Evolutionary conservation across 2,888 invertebrate genomes (phyloP).

Genomic region (Drosophila niveifrons): DNA sequence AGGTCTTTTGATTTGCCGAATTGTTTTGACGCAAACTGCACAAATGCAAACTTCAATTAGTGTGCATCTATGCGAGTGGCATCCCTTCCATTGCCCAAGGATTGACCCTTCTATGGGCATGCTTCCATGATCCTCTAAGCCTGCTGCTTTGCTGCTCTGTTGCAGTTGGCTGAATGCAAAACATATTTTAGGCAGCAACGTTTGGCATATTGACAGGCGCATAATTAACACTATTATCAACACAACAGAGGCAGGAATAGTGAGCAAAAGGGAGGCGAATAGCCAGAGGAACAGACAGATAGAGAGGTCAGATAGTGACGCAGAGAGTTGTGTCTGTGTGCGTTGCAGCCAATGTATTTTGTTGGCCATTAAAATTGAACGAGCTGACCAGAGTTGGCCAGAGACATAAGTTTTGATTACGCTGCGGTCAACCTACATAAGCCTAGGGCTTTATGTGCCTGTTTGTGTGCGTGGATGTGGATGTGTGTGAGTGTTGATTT

Average conservation of each 20-base stretch:
- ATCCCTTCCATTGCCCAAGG: not conserved
- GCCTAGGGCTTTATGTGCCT: slow-evolving; percentile 48
- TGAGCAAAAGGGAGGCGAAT: not conserved
- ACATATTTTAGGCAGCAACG: slow-evolving; percentile 71
- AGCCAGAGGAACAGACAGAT: not conserved
- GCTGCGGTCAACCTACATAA: slow-evolving; percentile 50
- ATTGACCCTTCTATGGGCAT: slow-evolving; percentile 13
- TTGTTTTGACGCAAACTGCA: slow-evolving; percentile 66
- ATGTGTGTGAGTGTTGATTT: slow-evolving; percentile 49
- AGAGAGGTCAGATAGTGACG: slow-evolving; percentile 10
- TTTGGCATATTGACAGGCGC: slow-evolving; percentile 80
- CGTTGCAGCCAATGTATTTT: slow-evolving; percentile 35
- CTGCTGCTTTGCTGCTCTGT: slow-evolving; percentile 18
- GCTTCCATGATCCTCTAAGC: slow-evolving; percentile 17
- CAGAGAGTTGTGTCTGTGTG: slow-evolving; percentile 7
- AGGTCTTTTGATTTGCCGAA: slow-evolving; percentile 62
- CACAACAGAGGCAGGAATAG: slow-evolving; percentile 37
- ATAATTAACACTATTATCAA: slow-evolving; percentile 79
- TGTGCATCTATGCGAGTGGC: slow-evolving; percentile 41
- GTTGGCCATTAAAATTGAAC: slow-evolving; percentile 65
- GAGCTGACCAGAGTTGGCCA: slow-evolving; percentile 41
- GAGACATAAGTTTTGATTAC: slow-evolving; percentile 66
- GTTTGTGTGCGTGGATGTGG: not conserved
- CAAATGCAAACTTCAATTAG: slow-evolving; percentile 77
- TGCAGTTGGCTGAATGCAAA: slow-evolving; percentile 23